Evolutionary conservation across 1,140 invertebrate genomes (phyloP).

Genomic region (Cydia strobilella): DNA sequence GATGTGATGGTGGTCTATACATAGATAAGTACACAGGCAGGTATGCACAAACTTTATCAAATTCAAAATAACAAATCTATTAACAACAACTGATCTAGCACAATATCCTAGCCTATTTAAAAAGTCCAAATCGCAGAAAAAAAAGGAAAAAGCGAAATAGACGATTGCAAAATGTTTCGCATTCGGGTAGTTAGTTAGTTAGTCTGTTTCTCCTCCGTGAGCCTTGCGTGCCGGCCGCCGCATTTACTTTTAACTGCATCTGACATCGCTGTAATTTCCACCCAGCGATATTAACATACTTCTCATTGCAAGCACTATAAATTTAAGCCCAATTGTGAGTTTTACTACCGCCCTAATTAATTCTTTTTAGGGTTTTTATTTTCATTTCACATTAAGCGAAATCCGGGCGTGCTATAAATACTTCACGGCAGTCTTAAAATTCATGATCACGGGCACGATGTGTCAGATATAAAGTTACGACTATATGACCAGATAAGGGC

Average conservation of each 20-base stretch:
- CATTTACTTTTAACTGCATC: slow-evolving; percentile 19
- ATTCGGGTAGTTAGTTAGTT: slow-evolving; percentile 13
- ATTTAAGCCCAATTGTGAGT: slow-evolving; percentile 29
- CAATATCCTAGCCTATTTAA: background rate
- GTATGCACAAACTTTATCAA: too few species aligned
- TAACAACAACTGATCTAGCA: background rate
- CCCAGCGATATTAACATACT: slow-evolving; percentile 28
- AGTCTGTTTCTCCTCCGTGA: slow-evolving; percentile 10
- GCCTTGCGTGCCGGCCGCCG: background rate
- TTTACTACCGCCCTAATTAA: slow-evolving; percentile 29
- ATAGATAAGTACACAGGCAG: too few species aligned
- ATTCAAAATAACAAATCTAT: background rate
- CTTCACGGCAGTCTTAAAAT: slow-evolving; percentile 22
- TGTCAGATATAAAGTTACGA: background rate
- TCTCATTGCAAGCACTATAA: slow-evolving; percentile 13
- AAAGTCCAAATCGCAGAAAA: slow-evolving; percentile 1
- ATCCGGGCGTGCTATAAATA: slow-evolving; percentile 20
- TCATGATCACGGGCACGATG: slow-evolving; percentile 24
- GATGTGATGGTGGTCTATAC: too few species aligned
- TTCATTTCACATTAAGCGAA: slow-evolving; percentile 17
- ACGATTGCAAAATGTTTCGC: slow-evolving; percentile 4
- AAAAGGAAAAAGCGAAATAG: background rate
- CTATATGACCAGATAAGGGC: background rate
- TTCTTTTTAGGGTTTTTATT: slow-evolving; percentile 17
- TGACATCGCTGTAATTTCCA: slow-evolving; percentile 18